phyloP scores from a whole-genome alignment of 2,888 invertebrate genomes.

The Sinopyrophorus schimmeli region DNA sequence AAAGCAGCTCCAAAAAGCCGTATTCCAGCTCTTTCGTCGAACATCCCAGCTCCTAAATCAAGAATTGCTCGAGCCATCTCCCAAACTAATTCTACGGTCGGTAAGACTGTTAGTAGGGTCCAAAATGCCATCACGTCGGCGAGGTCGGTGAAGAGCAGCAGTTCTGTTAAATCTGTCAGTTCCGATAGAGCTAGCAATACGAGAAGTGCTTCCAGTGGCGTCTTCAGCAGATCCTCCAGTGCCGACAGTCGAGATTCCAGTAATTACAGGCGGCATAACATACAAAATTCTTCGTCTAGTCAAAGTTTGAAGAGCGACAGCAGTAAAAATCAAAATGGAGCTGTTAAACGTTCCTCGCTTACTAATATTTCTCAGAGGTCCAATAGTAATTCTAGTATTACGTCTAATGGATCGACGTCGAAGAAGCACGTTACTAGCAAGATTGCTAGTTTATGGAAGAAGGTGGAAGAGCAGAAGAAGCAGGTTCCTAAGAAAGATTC shows the following conservation, averaged over 20 bases:
- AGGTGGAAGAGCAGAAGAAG: slow-evolving; percentile 70
- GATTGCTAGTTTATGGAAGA: slow-evolving; percentile 80
- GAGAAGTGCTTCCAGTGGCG: slow-evolving; percentile 32
- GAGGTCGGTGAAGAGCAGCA: slow-evolving; percentile 39
- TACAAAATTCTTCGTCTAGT: slow-evolving; percentile 60
- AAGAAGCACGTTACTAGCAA: slow-evolving; percentile 73
- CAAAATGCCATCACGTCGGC: slow-evolving; percentile 53
- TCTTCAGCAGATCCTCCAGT: slow-evolving; percentile 52
- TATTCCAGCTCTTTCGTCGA: slow-evolving; percentile 43
- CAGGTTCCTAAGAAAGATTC: slow-evolving; percentile 58
- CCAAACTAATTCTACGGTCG: slow-evolving; percentile 44
- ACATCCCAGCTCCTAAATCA: slow-evolving; percentile 40
- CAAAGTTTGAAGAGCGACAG: slow-evolving; percentile 61
- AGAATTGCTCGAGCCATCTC: slow-evolving; percentile 48
- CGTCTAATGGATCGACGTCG: slow-evolving; percentile 55
- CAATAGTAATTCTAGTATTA: slow-evolving; percentile 65
- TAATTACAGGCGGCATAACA: slow-evolving; percentile 38
- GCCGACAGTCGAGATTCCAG: slow-evolving; percentile 49
- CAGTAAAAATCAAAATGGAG: slow-evolving; percentile 29
- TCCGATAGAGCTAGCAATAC: slow-evolving; percentile 41
- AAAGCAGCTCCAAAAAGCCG: slow-evolving; percentile 40
- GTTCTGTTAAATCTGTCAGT: slow-evolving; percentile 44
- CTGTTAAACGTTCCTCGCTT: slow-evolving; percentile 33
- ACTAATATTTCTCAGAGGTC: slow-evolving; percentile 52
- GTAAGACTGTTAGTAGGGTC: slow-evolving; percentile 48